phyloP scores from a whole-genome alignment of 1,140 invertebrate genomes.

The Orchestia grillus region DNA sequence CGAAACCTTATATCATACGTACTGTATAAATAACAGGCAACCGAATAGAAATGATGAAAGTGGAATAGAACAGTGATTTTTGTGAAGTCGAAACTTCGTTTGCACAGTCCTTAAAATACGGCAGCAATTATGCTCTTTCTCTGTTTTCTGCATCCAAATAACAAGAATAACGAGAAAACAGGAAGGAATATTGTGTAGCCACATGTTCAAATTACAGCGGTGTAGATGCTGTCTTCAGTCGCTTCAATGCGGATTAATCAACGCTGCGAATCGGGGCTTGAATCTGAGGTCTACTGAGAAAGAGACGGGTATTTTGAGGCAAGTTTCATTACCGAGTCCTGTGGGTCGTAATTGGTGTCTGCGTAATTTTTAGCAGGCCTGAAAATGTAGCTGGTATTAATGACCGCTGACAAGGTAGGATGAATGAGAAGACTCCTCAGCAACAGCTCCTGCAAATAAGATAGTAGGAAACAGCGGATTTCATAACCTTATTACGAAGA shows the following conservation, averaged over 20 bases:
- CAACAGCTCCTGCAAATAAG: background rate
- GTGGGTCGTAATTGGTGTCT: background rate
- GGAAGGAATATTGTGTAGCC: background rate
- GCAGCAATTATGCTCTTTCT: background rate
- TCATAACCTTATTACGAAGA: no score
- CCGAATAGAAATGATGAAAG: no score
- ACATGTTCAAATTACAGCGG: background rate
- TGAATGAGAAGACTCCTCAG: background rate
- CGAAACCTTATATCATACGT: no score
- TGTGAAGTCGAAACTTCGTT: background rate
- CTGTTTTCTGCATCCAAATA: background rate
- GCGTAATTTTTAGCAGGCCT: background rate
- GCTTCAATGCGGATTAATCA: background rate
- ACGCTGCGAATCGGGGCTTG: background rate
- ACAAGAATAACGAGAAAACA: background rate
- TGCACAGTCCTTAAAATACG: background rate
- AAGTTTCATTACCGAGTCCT: background rate
- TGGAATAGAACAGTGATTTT: no score
- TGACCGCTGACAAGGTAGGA: background rate
- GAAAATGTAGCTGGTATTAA: background rate
- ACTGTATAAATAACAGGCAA: no score
- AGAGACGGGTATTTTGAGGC: background rate
- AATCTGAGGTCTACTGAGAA: background rate
- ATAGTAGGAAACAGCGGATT: background rate
- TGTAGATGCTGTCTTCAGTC: background rate